Percentiles rank a stretch among this genome's conserved stretches.
These are phyloP conservation scores for Mythimna ferrago DNA, from an alignment of 2,888 invertebrate species.

Conservation along the genomic window DNA sequence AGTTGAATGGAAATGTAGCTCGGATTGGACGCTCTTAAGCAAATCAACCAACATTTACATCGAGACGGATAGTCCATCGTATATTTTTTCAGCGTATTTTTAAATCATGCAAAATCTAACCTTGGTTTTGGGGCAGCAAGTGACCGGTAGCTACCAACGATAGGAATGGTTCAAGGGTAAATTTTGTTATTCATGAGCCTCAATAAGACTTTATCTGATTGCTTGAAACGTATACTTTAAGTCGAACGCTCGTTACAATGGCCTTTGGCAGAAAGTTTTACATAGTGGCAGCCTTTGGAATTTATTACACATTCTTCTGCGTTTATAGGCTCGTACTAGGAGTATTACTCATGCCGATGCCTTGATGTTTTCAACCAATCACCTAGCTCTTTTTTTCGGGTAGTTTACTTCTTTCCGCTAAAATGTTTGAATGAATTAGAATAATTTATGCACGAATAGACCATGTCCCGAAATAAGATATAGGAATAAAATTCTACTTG, in stretches of 20 bases:
- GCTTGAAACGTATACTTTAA: conserved; percentile 65
- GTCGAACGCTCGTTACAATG: conserved; percentile 62
- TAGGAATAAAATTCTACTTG: too few relatives aligned
- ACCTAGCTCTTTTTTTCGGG: too few relatives aligned
- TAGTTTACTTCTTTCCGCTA: too few relatives aligned
- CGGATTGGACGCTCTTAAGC: too few relatives aligned
- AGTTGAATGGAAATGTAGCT: too few relatives aligned
- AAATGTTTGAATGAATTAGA: too few relatives aligned
- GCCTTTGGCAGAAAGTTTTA: conserved; percentile 8
- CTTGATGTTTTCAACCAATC: too few relatives aligned
- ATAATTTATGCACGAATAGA: too few relatives aligned
- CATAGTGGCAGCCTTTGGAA: neutral
- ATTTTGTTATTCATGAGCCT: conserved; percentile 83
- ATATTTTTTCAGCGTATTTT: conserved; percentile 10
- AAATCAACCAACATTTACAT: conserved; percentile 11
- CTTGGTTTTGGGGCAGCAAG: conserved; percentile 74
- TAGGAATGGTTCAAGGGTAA: conserved; percentile 81
- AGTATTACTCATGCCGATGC: neutral
- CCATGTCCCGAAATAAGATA: too few relatives aligned
- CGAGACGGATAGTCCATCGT: conserved; percentile 5
- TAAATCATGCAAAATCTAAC: conserved; percentile 67
- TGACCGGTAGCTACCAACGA: conserved; percentile 63
- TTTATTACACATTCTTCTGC: neutral
- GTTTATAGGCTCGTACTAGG: neutral
- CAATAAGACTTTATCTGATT: conserved; percentile 82